A percentile compares a stretch with the other conserved stretches of the same genome.
Conservation (phyloP, 2,888 invertebrate species). For the Himalopsyche anomala region DNA sequence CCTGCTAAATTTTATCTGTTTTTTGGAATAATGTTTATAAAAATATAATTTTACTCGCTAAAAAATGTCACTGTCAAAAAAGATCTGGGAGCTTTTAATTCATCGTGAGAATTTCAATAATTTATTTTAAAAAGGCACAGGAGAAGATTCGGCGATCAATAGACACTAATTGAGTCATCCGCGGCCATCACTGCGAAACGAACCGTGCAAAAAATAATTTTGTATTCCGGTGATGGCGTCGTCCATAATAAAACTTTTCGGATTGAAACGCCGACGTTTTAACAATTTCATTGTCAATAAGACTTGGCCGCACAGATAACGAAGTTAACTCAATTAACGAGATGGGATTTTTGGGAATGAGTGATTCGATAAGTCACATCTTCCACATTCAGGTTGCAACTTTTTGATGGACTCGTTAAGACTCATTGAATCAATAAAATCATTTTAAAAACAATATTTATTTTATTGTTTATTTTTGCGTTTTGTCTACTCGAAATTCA, state of each 20-base stretch:
- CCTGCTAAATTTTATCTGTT: no score
- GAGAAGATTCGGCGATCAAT: not conserved
- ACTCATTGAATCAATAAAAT: not conserved
- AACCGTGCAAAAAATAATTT: slow-evolving; percentile 28
- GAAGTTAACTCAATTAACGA: slow-evolving; percentile 46
- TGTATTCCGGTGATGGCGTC: slow-evolving; percentile 19
- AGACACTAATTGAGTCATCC: slow-evolving; percentile 15
- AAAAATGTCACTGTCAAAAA: no score
- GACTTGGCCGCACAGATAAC: slow-evolving; percentile 42
- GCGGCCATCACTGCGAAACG: slow-evolving; percentile 2
- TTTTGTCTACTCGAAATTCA: no score
- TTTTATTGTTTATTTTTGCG: no score
- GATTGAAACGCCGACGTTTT: slow-evolving; percentile 31
- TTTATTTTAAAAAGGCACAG: not conserved
- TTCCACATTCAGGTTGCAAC: not conserved
- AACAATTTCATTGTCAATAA: slow-evolving; percentile 44
- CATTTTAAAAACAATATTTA: no score
- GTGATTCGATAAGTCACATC: slow-evolving; percentile 9
- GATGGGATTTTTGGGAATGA: slow-evolving; percentile 16
- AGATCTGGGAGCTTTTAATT: no score
- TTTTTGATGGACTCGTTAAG: slow-evolving; percentile 7
- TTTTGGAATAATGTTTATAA: no score
- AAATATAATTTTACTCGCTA: no score
- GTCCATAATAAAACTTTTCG: slow-evolving; percentile 35
- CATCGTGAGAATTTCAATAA: no score